phyloP scores from a whole-genome alignment of 2,113 vertebrate species.

The Aphyosemion australe region DNA sequence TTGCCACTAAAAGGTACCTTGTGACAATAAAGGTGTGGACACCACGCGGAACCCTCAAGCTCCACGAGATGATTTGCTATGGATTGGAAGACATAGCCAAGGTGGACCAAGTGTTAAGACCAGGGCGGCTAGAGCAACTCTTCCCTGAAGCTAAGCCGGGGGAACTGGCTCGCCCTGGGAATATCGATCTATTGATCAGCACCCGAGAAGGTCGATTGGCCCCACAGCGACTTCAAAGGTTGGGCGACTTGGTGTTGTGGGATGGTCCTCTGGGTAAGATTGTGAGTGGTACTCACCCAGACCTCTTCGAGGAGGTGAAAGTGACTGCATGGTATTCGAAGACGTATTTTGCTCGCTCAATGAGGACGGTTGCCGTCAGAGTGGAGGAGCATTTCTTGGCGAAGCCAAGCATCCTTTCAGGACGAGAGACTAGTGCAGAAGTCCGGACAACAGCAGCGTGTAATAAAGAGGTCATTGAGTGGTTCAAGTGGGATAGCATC shows the following conservation, averaged over 20 bases:
- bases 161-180: background rate
- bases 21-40: conserved; percentile 4
- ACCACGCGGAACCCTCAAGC: background rate
- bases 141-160: background rate
- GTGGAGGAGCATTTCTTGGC: too few species aligned
- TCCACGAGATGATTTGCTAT: conserved; percentile 9
- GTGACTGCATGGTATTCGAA: background rate
- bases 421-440: too few species aligned
- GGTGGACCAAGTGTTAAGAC: background rate
- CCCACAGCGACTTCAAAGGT: too few species aligned
- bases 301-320: background rate
- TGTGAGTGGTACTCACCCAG: background rate
- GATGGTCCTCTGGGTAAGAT: background rate
- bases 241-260: background rate
- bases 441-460: too few species aligned
- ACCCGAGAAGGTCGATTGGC: background rate
- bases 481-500: too few species aligned
- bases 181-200: background rate
- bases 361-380: too few species aligned
- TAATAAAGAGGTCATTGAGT: too few species aligned
- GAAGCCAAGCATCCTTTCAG: too few species aligned
- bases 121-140: conserved; percentile 3
- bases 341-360: background rate
- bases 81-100: background rate
- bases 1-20: background rate